phyloP scores from a whole-genome alignment of 2,888 invertebrate species.

The Rhaphigaster nebulosa region DNA sequence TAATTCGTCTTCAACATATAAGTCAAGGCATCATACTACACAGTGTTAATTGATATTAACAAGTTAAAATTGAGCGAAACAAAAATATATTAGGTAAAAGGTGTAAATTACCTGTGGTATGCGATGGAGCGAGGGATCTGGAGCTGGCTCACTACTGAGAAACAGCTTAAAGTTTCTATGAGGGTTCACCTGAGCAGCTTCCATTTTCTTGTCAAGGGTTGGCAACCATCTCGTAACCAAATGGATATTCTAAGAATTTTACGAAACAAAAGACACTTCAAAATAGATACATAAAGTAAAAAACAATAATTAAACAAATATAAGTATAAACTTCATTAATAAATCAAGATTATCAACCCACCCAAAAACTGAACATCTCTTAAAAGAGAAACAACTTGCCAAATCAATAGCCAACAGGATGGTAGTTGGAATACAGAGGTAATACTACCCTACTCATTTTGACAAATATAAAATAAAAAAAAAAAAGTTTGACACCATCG shows the following conservation, averaged over 20 bases:
- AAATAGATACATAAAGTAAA: neutral
- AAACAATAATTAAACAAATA: no score
- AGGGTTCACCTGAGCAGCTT: constrained; percentile 80
- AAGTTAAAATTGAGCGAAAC: no score
- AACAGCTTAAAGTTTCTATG: constrained; percentile 79
- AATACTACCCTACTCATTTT: no score
- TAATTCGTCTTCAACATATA: no score
- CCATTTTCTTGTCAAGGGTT: constrained; percentile 90
- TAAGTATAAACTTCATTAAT: neutral
- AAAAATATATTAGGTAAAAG: neutral
- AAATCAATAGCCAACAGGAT: no score
- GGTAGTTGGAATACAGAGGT: no score
- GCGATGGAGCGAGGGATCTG: constrained; percentile 75
- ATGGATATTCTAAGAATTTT: constrained; percentile 84
- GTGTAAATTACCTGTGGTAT: constrained; percentile 72
- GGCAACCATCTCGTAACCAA: constrained; percentile 91
- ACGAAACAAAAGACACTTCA: neutral
- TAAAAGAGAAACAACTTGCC: no score
- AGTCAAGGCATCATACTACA: no score
- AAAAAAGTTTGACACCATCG: no score
- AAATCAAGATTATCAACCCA: neutral
- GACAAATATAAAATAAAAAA: no score
- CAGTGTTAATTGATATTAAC: no score
- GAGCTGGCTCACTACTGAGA: constrained; percentile 89
- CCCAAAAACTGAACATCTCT: no score